Conservation (phyloP, 1,140 invertebrate genomes). For the Centruroides sculpturatus region DNA sequence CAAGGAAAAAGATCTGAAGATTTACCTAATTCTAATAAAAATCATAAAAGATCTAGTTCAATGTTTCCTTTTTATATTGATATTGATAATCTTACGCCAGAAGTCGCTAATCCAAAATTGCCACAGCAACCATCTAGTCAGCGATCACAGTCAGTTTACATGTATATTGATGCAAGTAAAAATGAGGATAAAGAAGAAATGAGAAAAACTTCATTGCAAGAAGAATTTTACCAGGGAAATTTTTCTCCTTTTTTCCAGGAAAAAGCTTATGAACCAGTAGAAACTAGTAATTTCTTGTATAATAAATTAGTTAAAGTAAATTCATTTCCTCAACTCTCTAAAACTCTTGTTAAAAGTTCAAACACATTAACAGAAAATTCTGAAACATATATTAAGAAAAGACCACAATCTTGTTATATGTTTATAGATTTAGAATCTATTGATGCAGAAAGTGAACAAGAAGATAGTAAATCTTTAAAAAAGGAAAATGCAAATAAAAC, state of each 20-base stretch:
- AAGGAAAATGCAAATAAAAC: neutral
- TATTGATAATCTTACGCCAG: constrained; percentile 8
- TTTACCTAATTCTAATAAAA: neutral
- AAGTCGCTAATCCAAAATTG: neutral
- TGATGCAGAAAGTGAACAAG: neutral
- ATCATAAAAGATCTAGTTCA: constrained; percentile 2
- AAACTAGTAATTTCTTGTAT: no score
- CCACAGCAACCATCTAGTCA: constrained; percentile 2
- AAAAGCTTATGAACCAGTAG: no score
- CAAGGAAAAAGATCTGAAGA: neutral
- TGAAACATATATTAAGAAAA: neutral
- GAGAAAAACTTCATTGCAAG: no score
- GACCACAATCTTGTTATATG: constrained; percentile 15
- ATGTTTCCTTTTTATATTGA: constrained; percentile 17
- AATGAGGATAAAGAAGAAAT: no score
- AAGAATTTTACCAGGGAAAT: no score
- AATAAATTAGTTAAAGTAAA: no score
- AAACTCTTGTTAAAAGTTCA: no score
- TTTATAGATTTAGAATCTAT: constrained; percentile 14
- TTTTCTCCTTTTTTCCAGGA: no score
- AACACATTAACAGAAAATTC: no score
- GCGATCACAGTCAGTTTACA: constrained; percentile 6
- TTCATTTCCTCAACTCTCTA: no score
- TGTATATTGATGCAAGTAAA: constrained; percentile 12
- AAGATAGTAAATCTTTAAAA: neutral